Percentiles rank a stretch among this genome's conserved stretches.
Evolutionary conservation across 2,888 invertebrate species (phyloP).

Genomic region (Boloria euphrosyne): DNA sequence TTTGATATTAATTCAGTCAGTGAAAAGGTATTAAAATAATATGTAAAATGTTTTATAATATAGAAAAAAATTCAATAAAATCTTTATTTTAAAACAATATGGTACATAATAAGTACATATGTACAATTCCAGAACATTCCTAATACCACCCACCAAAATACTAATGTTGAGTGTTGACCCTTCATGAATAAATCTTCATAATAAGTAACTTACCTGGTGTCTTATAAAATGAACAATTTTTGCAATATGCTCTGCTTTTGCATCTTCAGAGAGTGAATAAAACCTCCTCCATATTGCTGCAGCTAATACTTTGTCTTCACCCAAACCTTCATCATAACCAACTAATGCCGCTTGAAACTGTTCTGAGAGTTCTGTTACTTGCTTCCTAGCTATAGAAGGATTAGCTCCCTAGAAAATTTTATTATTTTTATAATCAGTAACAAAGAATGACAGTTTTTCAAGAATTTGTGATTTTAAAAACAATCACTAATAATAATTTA

Average conservation of each 20-base stretch:
- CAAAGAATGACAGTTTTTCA: no score
- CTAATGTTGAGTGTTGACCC: no score
- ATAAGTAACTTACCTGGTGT: slow-evolving; percentile 82
- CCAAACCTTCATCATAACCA: slow-evolving; percentile 93
- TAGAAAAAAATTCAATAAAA: no score
- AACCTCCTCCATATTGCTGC: slow-evolving; percentile 93
- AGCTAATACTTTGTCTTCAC: slow-evolving; percentile 89
- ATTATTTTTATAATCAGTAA: not conserved
- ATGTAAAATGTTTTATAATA: no score
- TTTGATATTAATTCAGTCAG: no score
- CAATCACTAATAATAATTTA: no score
- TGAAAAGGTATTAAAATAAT: no score
- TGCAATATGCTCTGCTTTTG: slow-evolving; percentile 86
- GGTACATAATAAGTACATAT: no score
- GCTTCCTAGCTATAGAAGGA: slow-evolving; percentile 83
- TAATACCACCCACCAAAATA: no score
- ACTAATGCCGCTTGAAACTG: slow-evolving; percentile 93
- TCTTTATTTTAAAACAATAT: no score
- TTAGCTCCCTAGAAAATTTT: slow-evolving; percentile 80
- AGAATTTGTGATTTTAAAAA: no score
- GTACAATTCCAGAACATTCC: no score
- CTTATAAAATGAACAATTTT: slow-evolving; percentile 88
- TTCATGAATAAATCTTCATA: not conserved
- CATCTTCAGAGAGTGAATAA: slow-evolving; percentile 84
- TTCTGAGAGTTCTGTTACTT: slow-evolving; percentile 86